Base-by-base conservation (phyloP, 2,113 vertebrate genomes). In the Toxotes jaculatrix region DNA sequence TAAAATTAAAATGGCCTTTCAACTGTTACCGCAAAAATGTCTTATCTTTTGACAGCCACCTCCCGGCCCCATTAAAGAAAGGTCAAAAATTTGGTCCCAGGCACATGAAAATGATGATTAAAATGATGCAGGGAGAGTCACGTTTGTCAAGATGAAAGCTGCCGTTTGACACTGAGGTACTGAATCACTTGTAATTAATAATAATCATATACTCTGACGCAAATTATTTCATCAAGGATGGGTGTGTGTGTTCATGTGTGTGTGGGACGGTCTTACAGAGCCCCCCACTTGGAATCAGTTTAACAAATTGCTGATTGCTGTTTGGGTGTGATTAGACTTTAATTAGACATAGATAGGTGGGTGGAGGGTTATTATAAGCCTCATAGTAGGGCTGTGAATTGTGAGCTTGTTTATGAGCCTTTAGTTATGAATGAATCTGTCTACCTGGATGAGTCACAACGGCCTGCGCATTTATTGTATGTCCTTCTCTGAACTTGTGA, bases 1-100 rank as follows among this genome's bases (percentile, higher is more conserved):
- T 83, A 82, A 87, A 82, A 87, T 89, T 86, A 78, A 89, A 88
- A 77, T 36, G 4, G 40, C 63, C 81, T 63, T 89, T 87, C n/a
- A 74, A 61, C 55, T 40, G 32, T 73, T 77, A 69, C 32, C 47
- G 62, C 64, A 17, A 73, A 88, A 84, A 83, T 47, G 34, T 42
- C 66, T 40, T 45, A 3, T 27, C 45, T 27, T 74, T 43, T 65
- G 76, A 82, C 62, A 79, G 53, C 7, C 21, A 63, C 45, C 36
- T 8, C 23, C 36, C 4, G 8, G 45, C 49, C 53, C 13, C 7
- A 34, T 32, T 57, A 63, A 45, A 36, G 11, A 78, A 80, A 84
- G 78, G 71, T 87, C 53, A 80, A 53, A 84, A 67, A 17, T 32
- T 9, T 66, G 23, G 43, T 19, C 53, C 21, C 10, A 13, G 2